Evolutionary conservation across 2,888 invertebrate species (phyloP), one percentile per base, ranked within the genome.

Genomic region (Diplazon laetatorius): DNA sequence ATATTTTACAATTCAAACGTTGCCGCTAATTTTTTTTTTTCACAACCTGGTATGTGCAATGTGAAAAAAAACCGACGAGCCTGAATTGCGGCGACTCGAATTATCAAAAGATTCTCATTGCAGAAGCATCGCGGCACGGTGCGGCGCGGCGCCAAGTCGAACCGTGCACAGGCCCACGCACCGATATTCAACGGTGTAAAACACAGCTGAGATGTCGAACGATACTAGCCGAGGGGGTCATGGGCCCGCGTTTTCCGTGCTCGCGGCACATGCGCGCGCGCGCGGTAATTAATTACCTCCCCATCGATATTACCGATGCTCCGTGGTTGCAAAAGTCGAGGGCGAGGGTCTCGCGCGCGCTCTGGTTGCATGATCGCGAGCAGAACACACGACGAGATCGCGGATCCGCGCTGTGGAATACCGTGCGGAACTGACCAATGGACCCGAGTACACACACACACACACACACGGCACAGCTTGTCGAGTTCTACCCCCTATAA

Each of bases 271-370:
- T 55, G 55, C 55, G 37, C 80, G 80, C 82, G 55, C 55, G 37
- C 80, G 80, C 82, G 77, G 83, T 86, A 87, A 88, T 87, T 87
- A 87, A 88, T 88, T 88, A 84, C 83, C 83, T 69, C 82, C 72
- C 72, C n/a, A 75, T 82, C 86, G 84, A 87, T 86, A 84, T 82
- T 85, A 83, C 78, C 55, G 76, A 72, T 72, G 78, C 42, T 65
- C 75, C 62, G 76, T 68, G n/a, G n/a, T n/a, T n/a, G 55, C 55
- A 66, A 12, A 39, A 55, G 39, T 55, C 46, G 55, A 25, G 44
- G 57, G 57, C 35, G 10, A 42, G 25, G 55, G 50, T 42, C 42
- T 72, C 65, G 72, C 50, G 39, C 50, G 35, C 25, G n/a, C n/a
- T n/a, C n/a, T n/a, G n/a, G n/a, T 66, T 39, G 50, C 44, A 68